Percentiles rank a stretch among this genome's conserved stretches.
phyloP scores from a whole-genome alignment of 2,888 invertebrate species.

The Cerastis rubricosa region DNA sequence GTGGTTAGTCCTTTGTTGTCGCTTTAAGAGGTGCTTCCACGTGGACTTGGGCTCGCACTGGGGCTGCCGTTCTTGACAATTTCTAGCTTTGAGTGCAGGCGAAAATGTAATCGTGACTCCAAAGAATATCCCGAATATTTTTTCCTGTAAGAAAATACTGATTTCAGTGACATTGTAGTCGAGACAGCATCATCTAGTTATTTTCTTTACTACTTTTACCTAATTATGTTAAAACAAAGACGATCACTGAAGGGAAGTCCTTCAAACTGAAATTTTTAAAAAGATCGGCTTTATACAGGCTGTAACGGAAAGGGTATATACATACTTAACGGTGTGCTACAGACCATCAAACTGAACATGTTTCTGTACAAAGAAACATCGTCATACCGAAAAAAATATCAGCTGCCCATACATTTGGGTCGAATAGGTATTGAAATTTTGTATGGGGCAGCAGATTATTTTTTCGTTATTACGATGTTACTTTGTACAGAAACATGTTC shows the following conservation, averaged over 20 bases:
- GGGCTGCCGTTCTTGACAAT: constrained; percentile 67
- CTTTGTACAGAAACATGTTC: too few relatives aligned
- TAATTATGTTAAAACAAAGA: neutral
- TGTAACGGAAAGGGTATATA: too few relatives aligned
- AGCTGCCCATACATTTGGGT: too few relatives aligned
- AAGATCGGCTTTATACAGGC: neutral
- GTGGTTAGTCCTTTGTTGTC: neutral
- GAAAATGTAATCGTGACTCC: constrained; percentile 97
- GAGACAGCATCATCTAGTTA: neutral
- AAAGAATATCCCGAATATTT: constrained; percentile 96
- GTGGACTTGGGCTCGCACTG: constrained; percentile 16
- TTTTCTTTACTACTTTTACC: neutral
- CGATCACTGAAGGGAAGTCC: neutral
- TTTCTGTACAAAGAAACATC: too few relatives aligned
- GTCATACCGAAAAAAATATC: too few relatives aligned
- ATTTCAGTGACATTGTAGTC: neutral
- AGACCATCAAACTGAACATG: too few relatives aligned
- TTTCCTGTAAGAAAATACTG: constrained; percentile 91
- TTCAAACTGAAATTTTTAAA: neutral
- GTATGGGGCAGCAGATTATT: too few relatives aligned
- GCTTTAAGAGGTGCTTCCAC: constrained; percentile 20
- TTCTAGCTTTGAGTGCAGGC: constrained; percentile 94
- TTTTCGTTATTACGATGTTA: too few relatives aligned
- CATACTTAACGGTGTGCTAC: too few relatives aligned
- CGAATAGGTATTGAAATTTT: too few relatives aligned